Evolutionary conservation across 2,888 invertebrate species (phyloP), one percentile per base, ranked within the genome.

Genomic region (Axea sp.): DNA sequence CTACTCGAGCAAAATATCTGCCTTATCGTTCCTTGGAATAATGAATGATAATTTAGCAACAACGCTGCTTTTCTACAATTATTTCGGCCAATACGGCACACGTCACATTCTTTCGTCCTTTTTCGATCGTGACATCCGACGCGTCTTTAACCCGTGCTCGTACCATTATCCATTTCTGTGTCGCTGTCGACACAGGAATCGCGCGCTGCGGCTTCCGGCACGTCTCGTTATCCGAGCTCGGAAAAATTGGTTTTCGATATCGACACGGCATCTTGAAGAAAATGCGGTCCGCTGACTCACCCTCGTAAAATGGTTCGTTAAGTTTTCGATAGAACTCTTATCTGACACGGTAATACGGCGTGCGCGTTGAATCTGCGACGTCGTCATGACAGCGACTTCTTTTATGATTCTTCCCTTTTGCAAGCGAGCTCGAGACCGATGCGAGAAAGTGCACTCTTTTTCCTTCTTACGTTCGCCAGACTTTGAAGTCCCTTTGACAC

Each of bases 281-380:
- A 60, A 59, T 28, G 59, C 47, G 60, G 59, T 47, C 43, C 73
- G 65, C 59, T 65, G 73, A 73, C 45, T 73, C 73, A 60, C 60
- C 60, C 59, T 73, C 65, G 73, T 73, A 73, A 73, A 67, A 53
- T 60, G 73, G 53, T 73, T 73, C 65, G 65, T 73, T 67, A 65
- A 73, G 47, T 65, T 73, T 73, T 73, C 73, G 60, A 73, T 60
- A 53, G 65, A 39, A 51, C 72, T 65, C 72, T 72, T 72, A 72
- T 72, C 72, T 65, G 72, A 57, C 59, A 49, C 51, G 57, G 65
- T 65, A 59, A 72, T 65, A 72, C 49, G 57, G 35, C 26, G 60
- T 37, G 47, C 71, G 37, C 43, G 33, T 55, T 41, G 72, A 41
- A 72, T 72, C 64, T 43, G 64, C 35, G 35, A 57, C 57, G 39